Conservation (phyloP, 2,888 invertebrate genomes). For the Ectropis crepuscularia region DNA sequence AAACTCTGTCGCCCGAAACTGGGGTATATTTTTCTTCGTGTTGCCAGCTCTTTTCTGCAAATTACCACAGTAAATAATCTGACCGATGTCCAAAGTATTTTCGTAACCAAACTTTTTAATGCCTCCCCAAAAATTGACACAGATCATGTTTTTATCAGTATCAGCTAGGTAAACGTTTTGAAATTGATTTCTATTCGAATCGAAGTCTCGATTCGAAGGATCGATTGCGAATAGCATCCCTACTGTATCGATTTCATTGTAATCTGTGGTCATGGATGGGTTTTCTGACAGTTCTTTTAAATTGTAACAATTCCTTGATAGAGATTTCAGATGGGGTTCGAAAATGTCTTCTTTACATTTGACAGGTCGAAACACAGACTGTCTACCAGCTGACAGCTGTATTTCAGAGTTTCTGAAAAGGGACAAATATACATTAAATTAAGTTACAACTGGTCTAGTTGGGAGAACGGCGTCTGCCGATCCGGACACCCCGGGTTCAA, state of each 20-base stretch:
- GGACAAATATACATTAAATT: constrained; percentile 4
- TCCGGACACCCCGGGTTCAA: too few species aligned
- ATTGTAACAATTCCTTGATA: constrained; percentile 70
- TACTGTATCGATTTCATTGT: constrained; percentile 90
- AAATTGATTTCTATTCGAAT: constrained; percentile 62
- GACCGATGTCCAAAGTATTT: constrained; percentile 84
- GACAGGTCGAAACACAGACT: constrained; percentile 72
- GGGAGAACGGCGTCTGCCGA: too few species aligned
- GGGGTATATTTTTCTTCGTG: constrained; percentile 79
- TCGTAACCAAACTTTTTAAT: constrained; percentile 76
- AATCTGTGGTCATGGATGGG: constrained; percentile 61
- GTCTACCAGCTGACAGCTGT: constrained; percentile 82
- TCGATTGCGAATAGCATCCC: constrained; percentile 87
- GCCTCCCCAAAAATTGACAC: constrained; percentile 84
- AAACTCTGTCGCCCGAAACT: constrained; percentile 86
- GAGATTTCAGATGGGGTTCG: constrained; percentile 40
- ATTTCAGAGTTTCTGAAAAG: constrained; percentile 76
- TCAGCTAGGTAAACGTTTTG: constrained; percentile 87
- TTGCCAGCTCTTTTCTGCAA: constrained; percentile 85
- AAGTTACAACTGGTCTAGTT: too few species aligned
- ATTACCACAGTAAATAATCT: constrained; percentile 86
- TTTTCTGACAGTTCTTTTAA: constrained; percentile 74
- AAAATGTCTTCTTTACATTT: constrained; percentile 53
- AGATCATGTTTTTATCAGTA: constrained; percentile 77
- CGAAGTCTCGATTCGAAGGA: constrained; percentile 71